Conservation (phyloP, 2,797 vertebrate genomes). For the Pantherophis alleghaniensis region DNA sequence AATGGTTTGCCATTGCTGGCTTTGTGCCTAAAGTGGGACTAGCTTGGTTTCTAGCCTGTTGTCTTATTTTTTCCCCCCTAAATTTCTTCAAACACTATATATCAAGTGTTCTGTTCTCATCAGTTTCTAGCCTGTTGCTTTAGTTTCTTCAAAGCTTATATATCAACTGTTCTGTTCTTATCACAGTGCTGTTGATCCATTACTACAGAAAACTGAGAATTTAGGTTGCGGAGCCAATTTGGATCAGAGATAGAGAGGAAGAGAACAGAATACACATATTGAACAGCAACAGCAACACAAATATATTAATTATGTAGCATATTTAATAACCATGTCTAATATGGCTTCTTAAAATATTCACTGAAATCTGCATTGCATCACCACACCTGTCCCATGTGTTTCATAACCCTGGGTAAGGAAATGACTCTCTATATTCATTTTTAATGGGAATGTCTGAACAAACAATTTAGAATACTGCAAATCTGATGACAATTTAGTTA, state of each 20-base stretch:
- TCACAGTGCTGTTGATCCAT: neutral
- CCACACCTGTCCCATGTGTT: neutral
- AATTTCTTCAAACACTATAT: neutral
- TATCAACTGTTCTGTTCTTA: neutral
- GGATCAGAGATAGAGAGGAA: neutral
- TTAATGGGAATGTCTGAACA: neutral
- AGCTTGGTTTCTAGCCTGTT: neutral
- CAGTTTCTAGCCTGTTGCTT: too few species aligned
- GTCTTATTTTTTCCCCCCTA: neutral
- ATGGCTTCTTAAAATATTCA: neutral
- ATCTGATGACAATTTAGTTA: neutral
- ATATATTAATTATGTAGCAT: neutral
- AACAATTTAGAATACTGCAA: neutral
- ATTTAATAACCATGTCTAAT: neutral
- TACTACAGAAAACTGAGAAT: neutral
- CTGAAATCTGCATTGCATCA: neutral
- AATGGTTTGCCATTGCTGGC: neutral
- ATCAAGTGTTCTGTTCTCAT: neutral
- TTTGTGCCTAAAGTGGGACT: neutral
- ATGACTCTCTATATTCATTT: neutral
- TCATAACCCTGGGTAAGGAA: neutral
- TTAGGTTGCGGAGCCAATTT: neutral
- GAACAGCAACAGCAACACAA: neutral
- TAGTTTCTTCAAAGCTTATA: too few species aligned
- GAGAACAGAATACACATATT: neutral